These are phyloP conservation scores for Syngnathoides biaculeatus DNA, from an alignment of 2,113 vertebrate genomes.

Conservation along the genomic window DNA sequence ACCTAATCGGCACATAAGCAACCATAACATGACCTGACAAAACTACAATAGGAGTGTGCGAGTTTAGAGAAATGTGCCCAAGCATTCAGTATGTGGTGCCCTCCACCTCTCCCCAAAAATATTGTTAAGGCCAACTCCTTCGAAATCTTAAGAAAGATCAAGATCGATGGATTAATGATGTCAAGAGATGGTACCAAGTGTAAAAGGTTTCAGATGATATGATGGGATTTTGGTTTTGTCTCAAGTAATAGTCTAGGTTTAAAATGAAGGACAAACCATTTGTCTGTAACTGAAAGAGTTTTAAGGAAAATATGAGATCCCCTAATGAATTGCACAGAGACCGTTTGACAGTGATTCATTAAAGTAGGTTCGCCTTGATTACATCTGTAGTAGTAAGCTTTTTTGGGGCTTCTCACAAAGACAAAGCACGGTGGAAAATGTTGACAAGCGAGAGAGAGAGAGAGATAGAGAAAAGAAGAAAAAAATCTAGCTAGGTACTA, in stretches of 20 bases:
- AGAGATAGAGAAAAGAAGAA: no score
- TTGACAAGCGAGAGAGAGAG: slow-evolving; percentile 57
- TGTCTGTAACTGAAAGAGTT: slow-evolving; percentile 28
- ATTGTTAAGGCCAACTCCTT: slow-evolving; percentile 12
- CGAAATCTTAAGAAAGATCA: slow-evolving; percentile 1
- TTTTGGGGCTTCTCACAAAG: slow-evolving; percentile 66
- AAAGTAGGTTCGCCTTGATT: slow-evolving; percentile 65
- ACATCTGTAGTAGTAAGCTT: slow-evolving; percentile 70
- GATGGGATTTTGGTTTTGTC: slow-evolving; percentile 8
- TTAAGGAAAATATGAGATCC: slow-evolving; percentile 30
- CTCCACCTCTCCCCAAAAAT: slow-evolving; percentile 11
- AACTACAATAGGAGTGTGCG: slow-evolving; percentile 38
- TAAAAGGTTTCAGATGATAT: slow-evolving; percentile 17
- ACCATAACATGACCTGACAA: slow-evolving; percentile 21
- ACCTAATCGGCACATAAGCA: slow-evolving; percentile 15
- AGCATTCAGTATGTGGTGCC: slow-evolving; percentile 20
- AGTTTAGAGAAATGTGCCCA: slow-evolving; percentile 36
- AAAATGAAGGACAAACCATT: slow-evolving; percentile 31
- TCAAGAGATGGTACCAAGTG: slow-evolving; percentile 8
- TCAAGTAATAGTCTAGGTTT: slow-evolving; percentile 17
- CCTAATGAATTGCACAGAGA: slow-evolving; percentile 33
- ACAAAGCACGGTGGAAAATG: slow-evolving; percentile 62
- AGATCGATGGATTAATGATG: slow-evolving; percentile 8
- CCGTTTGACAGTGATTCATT: slow-evolving; percentile 69
- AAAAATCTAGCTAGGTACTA: slow-evolving; percentile 49